Base-by-base conservation (phyloP, 2,797 vertebrate genomes). In the Pygocentrus nattereri region DNA sequence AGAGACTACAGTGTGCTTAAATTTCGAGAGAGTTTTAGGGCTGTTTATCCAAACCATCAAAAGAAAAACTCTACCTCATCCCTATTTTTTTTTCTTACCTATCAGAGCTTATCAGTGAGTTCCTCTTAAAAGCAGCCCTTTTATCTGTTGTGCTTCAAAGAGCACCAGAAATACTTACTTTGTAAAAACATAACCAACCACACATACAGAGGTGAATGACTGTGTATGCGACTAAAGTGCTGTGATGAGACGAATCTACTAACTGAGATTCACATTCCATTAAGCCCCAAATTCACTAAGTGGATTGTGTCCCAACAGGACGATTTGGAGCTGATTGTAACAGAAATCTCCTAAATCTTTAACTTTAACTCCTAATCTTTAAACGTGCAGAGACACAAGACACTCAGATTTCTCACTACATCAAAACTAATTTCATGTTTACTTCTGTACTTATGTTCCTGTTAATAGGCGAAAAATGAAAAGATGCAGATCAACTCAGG, bases 41-140 rank as follows among this genome's bases (percentile, higher is more conserved):
- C 23, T 13, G 58, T 27, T 61, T 23, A 61, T 23, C n/a, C 58
- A 27, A 61, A 62, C 2, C 59, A 62, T 16, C 2, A 62, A 62
- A 62, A 18, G 3, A 38, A 38, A 38, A 38, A 3, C 38, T 38
- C 38, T 62, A 16, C 23, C 68, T 50, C 2, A 49, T 49, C 38
- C 34, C 31, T 6, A 64, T 67, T 49, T 70, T 47, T 70, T 67
- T 49, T 70, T 69, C 49, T 47, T 70, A 25, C 18, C 19, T 68
- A 12, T 44, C 65, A 70, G 13, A 19, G 15, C 5, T 27, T 70
- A 70, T 70, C 68, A 70, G 18, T 50, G 23, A 6, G 7, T 18
- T 70, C 34, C 23, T 70, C 25, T 50, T 50, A 70, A 70, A 27
- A 52, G 47, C 47, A 30, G 23, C 16, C 11, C 5, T 27, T 52